Conservation (phyloP, 1,140 invertebrate species). For the Trichogramma pretiosum region DNA sequence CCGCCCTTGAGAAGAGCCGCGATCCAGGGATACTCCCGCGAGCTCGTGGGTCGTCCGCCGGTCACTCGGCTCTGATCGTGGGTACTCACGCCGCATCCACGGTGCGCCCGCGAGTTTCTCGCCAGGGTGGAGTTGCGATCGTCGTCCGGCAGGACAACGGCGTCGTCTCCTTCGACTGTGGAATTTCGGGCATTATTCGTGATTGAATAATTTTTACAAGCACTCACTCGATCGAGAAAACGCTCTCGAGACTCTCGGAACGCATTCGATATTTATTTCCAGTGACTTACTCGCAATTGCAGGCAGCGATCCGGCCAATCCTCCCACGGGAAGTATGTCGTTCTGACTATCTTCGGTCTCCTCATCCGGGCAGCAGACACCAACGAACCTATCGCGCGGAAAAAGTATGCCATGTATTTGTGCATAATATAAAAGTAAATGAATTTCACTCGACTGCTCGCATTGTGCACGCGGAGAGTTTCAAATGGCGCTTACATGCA, state of each 20-base stretch:
- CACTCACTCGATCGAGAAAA: too few relatives aligned
- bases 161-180: neutral
- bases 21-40: conserved; percentile 77
- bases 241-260: too few relatives aligned
- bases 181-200: too few relatives aligned
- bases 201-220: too few relatives aligned
- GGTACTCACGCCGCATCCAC: conserved; percentile 60
- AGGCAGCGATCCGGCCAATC: conserved; percentile 16
- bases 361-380: conserved; percentile 56
- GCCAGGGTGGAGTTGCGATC: neutral
- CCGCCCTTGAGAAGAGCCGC: conserved; percentile 54
- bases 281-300: conserved; percentile 19
- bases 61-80: conserved; percentile 48
- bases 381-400: conserved; percentile 43
- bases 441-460: too few relatives aligned
- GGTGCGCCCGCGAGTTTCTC: conserved; percentile 25
- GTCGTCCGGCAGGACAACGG: neutral
- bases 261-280: too few relatives aligned
- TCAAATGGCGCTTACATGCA: too few relatives aligned
- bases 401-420: too few relatives aligned
- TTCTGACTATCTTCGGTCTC: neutral
- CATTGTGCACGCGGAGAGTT: too few relatives aligned
- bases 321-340: conserved; percentile 4
- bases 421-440: too few relatives aligned
- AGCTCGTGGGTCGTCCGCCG: conserved; percentile 56